Evolutionary conservation across 2,888 invertebrate species (phyloP), one percentile per base, ranked within the genome.

Genomic region (Sinopyrophorus schimmeli): DNA sequence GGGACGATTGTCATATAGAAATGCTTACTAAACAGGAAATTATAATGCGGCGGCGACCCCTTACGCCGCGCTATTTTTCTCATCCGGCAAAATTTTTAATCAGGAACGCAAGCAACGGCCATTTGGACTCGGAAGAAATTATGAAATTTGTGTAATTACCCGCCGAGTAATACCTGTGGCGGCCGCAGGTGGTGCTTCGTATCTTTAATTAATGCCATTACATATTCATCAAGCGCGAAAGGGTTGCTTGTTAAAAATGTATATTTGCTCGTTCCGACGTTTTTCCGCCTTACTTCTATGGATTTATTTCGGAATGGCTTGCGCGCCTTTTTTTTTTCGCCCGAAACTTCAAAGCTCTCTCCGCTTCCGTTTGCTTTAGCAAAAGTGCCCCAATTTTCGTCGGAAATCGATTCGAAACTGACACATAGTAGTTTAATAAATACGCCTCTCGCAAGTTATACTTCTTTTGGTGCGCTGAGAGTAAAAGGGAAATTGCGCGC

Each of bases 121-220:
- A 50, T 52, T 50, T 46, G 60, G 59, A 60, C 56, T 60, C 58
- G 51, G 65, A 67, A 67, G 68, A 68, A 69, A 71, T 70, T 69
- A 68, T 65, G 64, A 70, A 72, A 71, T 71, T 71, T 70, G 69
- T 70, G 67, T 70, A 72, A 73, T 72, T 72, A 71, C 70, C 64
- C 62, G 53, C 58, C 41, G 59, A 60, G 65, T 67, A 68, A 67
- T 67, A 66, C 68, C 68, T 67, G 65, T 54, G 61, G 62, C 61
- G 70, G 69, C 64, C 72, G 71, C 73, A 73, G 73, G 73, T 73
- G 73, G 67, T 65, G 64, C 61, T 63, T 58, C 65, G 67, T 68
- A 68, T 72, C 70, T 72, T 71, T 72, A 72, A 73, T 73, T 72
- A 73, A 72, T 72, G 66, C 68, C 72, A 73, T 73, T 73, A 72